Conservation (phyloP, 2,797 vertebrate genomes). For the Lithobates sylvaticus region DNA sequence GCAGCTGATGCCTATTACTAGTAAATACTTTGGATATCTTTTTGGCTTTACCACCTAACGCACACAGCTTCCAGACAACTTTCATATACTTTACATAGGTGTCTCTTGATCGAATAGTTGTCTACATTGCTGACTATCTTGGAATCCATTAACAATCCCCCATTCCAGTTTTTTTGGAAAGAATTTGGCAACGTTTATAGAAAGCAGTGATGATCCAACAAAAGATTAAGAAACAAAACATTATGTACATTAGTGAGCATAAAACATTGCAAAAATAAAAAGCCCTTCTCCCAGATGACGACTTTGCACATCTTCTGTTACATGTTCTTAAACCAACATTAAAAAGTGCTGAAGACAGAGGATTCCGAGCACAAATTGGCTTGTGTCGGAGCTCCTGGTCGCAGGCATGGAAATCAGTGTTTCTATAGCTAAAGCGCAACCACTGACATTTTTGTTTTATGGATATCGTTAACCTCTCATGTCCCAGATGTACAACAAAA, state of each 20-base stretch:
- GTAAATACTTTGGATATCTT: neutral
- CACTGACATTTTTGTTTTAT: slow-evolving; percentile 51
- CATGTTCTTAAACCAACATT: slow-evolving; percentile 59
- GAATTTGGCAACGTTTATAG: slow-evolving; percentile 23
- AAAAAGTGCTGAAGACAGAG: slow-evolving; percentile 51
- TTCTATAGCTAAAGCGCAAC: slow-evolving; percentile 30
- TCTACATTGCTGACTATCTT: slow-evolving; percentile 23
- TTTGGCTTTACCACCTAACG: slow-evolving; percentile 5
- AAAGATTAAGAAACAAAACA: slow-evolving; percentile 60
- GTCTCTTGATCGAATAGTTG: slow-evolving; percentile 25
- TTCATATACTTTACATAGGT: slow-evolving; percentile 17
- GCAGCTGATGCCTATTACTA: neutral
- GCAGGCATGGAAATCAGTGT: slow-evolving; percentile 36
- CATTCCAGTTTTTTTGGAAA: slow-evolving; percentile 38
- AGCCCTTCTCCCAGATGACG: slow-evolving; percentile 48
- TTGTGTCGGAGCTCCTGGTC: slow-evolving; percentile 39
- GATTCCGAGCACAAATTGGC: slow-evolving; percentile 51
- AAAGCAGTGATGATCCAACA: slow-evolving; percentile 49
- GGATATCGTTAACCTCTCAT: slow-evolving; percentile 25
- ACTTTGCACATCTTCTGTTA: slow-evolving; percentile 62
- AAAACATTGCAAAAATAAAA: slow-evolving; percentile 52
- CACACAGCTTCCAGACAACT: neutral
- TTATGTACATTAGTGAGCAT: slow-evolving; percentile 61
- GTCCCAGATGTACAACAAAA: slow-evolving; percentile 1
- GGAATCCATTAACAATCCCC: slow-evolving; percentile 41